Conservation (phyloP, 2,113 vertebrate species). For the Taxidea taxus region DNA sequence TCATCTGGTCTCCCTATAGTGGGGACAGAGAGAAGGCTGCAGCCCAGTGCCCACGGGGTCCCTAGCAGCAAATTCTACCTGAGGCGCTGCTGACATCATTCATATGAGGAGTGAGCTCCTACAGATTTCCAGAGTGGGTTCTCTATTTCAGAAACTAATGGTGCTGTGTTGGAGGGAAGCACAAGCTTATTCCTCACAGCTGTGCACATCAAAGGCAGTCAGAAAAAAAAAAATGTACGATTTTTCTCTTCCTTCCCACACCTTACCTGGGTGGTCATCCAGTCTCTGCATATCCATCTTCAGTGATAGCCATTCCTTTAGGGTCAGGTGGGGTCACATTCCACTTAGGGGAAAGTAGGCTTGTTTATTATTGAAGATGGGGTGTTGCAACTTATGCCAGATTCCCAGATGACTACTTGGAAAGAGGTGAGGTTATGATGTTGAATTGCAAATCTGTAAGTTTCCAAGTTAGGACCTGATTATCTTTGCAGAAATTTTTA, state of each 20-base stretch:
- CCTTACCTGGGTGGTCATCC: not conserved
- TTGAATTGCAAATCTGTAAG: not conserved
- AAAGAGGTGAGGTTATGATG: not conserved
- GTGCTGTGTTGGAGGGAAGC: not conserved
- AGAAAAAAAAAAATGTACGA: not conserved
- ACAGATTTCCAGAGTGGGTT: not conserved
- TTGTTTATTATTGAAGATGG: not conserved
- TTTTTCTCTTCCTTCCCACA: not conserved
- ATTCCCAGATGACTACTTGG: not conserved
- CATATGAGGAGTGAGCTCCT: not conserved
- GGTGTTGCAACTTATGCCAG: not conserved
- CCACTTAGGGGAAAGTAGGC: not conserved
- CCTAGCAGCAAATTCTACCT: not conserved
- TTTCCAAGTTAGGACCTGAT: not conserved
- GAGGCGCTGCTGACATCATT: not conserved
- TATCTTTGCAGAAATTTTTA: not conserved
- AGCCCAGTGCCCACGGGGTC: no score
- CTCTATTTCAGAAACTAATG: not conserved
- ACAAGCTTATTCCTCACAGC: not conserved
- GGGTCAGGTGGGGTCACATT: not conserved
- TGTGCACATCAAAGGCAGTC: not conserved
- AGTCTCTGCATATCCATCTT: not conserved
- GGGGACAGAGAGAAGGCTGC: not conserved
- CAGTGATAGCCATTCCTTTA: not conserved
- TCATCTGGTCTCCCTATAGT: not conserved